Base-by-base conservation (phyloP, 2,888 invertebrate genomes). In the Tubulanus polymorphus region DNA sequence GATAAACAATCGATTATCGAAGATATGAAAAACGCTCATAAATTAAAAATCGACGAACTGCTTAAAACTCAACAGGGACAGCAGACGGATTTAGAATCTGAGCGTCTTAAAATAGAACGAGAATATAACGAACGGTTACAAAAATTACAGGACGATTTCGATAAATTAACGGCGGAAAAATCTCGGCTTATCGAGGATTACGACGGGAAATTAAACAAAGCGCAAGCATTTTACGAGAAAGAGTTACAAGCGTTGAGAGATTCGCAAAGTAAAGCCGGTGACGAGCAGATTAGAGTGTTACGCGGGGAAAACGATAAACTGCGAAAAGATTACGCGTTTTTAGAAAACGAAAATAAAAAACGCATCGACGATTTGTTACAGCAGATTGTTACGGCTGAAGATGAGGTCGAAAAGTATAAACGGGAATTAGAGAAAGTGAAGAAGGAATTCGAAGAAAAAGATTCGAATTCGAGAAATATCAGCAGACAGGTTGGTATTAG, bases 141-240 rank as follows among this genome's bases (percentile, higher is more conserved):
- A 29, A 29, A 37, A 30, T 58, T 71, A 50, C 65, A 66, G 28
- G 61, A 56, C 6, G 41, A 41, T 5, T 41, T 41, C 6, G 41
- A 41, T 20, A 41, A 15, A 41, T 18, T 41, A 15, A 8, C 6
- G 1, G 25, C 47, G 35, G 70, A 71, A 26, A 73, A 70, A 63
- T 32, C 51, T 37, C 63, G 65, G 63, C 51, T 68, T 30, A 59
- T 63, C 26, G 73, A 74, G 41, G 77, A 78, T 28, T 72, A 69
- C 65, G 73, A 72, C 50, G 61, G 57, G 20, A 78, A 76, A 58
- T 60, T 77, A 12, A 63, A 60, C 27, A 74, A 78, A 65, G 72
- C 75, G 26, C 69, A 73, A 57, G 66, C 72, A 20, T 74, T 76
- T 55, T 74, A 73, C 63, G 74, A 76, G 62, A 73, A 76, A 50